phyloP scores from a whole-genome alignment of 2,888 invertebrate species.

The Microplitis deprimator region DNA sequence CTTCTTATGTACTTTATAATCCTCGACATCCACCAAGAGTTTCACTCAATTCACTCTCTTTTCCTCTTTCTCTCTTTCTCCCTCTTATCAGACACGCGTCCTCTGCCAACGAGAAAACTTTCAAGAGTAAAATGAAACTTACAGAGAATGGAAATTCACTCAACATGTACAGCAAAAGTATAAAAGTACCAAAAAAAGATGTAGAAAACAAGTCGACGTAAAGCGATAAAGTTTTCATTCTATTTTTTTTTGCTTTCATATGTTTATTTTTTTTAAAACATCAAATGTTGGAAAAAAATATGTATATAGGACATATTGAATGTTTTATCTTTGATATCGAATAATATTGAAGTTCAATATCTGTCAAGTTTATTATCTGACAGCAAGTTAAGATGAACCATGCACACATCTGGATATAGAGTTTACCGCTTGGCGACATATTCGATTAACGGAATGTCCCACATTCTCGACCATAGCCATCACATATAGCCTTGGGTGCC shows the following conservation, averaged over 20 bases:
- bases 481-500: slow-evolving; percentile 23
- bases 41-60: neutral
- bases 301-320: neutral
- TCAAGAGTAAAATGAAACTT: slow-evolving; percentile 17
- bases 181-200: slow-evolving; percentile 1
- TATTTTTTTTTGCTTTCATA: neutral
- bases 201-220: slow-evolving; percentile 1
- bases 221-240: neutral
- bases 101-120: slow-evolving; percentile 10
- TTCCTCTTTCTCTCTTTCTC: neutral
- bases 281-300: too few species aligned
- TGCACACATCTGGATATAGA: slow-evolving; percentile 26
- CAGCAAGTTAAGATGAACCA: slow-evolving; percentile 26
- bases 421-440: slow-evolving; percentile 33
- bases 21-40: slow-evolving; percentile 12
- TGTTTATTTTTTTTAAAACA: neutral
- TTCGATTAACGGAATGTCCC: slow-evolving; percentile 38
- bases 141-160: slow-evolving; percentile 17
- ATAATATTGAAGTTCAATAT: slow-evolving; percentile 10
- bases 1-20: slow-evolving; percentile 9
- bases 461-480: slow-evolving; percentile 21
- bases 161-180: slow-evolving; percentile 2
- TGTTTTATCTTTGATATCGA: neutral
- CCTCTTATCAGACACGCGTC: slow-evolving; percentile 4
- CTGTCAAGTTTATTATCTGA: slow-evolving; percentile 22